Conservation (phyloP, 2,797 vertebrate genomes). For the Mus caroli region DNA sequence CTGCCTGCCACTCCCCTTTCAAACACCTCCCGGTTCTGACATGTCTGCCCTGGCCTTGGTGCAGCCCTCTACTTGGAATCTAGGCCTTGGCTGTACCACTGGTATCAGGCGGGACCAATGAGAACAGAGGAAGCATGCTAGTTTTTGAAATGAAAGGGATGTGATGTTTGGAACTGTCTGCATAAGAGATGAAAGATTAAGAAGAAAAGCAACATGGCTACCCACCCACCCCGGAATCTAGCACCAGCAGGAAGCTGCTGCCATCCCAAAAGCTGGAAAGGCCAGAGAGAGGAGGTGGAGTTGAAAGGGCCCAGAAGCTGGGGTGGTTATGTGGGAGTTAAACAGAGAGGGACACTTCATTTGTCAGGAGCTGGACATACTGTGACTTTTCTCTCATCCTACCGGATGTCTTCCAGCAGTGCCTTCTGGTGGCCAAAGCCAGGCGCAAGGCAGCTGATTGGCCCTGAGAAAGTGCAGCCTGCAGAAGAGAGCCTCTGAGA, state of each 20-base stretch:
- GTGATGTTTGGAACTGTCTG: not conserved
- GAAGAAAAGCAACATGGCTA: not conserved
- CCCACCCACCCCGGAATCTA: not conserved
- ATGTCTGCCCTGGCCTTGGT: not conserved
- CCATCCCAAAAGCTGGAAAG: not conserved
- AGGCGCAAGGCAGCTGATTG: not conserved
- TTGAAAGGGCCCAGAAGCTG: not conserved
- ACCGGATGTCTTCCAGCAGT: not conserved
- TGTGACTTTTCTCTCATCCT: not conserved
- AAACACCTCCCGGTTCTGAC: not conserved
- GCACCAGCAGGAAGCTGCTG: not conserved
- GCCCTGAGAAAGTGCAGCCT: not conserved
- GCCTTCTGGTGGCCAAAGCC: not conserved
- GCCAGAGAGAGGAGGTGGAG: not conserved
- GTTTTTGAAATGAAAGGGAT: slow-evolving; percentile 31
- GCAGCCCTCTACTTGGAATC: not conserved
- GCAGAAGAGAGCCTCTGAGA: not conserved
- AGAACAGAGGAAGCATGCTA: slow-evolving; percentile 12
- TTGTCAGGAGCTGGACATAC: not conserved
- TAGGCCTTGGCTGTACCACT: not conserved
- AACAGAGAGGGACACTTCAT: not conserved
- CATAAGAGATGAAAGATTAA: not conserved
- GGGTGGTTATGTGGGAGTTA: not conserved
- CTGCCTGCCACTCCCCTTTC: not conserved
- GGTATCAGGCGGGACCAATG: not conserved